A percentile compares a stretch with the other conserved stretches of the same genome.
These are phyloP conservation scores for Hyposoter didymator DNA, from an alignment of 2,888 invertebrate genomes.

Conservation along the genomic window DNA sequence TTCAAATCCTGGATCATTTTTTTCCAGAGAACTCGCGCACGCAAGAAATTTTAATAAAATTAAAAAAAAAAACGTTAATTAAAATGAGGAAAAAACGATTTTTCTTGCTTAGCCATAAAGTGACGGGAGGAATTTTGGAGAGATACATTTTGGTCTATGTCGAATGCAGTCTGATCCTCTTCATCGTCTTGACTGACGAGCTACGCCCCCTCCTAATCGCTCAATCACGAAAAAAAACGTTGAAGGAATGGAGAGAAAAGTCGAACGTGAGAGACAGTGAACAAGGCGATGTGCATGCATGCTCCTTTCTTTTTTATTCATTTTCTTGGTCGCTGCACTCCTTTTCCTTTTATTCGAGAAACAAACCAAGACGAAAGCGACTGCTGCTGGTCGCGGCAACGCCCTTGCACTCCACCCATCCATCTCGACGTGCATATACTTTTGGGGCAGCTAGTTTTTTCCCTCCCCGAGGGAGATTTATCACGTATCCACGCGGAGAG, in stretches of 20 bases:
- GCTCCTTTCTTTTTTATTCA: slow-evolving; percentile 33
- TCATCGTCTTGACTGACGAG: slow-evolving; percentile 76
- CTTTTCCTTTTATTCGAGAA: slow-evolving; percentile 51
- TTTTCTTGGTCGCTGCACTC: slow-evolving; percentile 23
- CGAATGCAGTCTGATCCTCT: slow-evolving; percentile 73
- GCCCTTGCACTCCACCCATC: slow-evolving; percentile 82
- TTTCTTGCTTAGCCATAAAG: neutral
- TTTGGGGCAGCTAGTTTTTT: slow-evolving; percentile 78
- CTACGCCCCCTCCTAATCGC: slow-evolving; percentile 80
- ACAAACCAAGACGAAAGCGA: slow-evolving; percentile 63
- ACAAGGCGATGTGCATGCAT: slow-evolving; percentile 14
- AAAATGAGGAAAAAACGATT: neutral
- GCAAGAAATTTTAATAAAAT: slow-evolving; percentile 23
- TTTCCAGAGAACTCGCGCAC: neutral
- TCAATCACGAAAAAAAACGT: slow-evolving; percentile 79
- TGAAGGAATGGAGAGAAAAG: slow-evolving; percentile 72
- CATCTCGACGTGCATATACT: slow-evolving; percentile 81
- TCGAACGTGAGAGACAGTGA: slow-evolving; percentile 46
- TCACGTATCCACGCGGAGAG: slow-evolving; percentile 72
- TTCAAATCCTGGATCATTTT: neutral
- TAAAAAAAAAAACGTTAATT: neutral
- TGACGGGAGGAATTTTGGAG: slow-evolving; percentile 40
- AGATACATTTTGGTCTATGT: slow-evolving; percentile 63
- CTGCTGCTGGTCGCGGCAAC: slow-evolving; percentile 75
- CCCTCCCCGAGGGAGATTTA: slow-evolving; percentile 78